phyloP scores from a whole-genome alignment of 1,140 invertebrate species.

The Anthonomus grandis region DNA sequence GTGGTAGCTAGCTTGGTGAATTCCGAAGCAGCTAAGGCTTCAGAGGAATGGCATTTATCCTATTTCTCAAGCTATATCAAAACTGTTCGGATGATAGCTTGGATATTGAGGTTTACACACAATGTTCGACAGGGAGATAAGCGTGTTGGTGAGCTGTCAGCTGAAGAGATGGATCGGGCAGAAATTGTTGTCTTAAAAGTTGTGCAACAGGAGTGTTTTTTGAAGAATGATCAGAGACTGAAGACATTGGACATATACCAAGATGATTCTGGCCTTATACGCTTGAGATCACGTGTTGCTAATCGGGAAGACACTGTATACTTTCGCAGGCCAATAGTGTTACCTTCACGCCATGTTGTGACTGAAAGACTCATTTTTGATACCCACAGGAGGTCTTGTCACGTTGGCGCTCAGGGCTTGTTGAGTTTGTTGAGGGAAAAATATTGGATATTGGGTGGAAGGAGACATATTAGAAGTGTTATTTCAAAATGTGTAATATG shows the following conservation, averaged over 20 bases:
- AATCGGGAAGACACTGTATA: slow-evolving; percentile 25
- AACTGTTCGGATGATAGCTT: slow-evolving; percentile 35
- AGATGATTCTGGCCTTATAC: slow-evolving; percentile 31
- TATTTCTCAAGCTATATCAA: slow-evolving; percentile 34
- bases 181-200: slow-evolving; percentile 23
- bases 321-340: slow-evolving; percentile 35
- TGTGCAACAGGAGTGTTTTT: slow-evolving; percentile 12
- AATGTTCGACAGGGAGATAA: too few relatives aligned
- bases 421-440: slow-evolving; percentile 28
- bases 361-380: slow-evolving; percentile 10
- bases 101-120: slow-evolving; percentile 38
- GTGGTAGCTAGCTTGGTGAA: neutral
- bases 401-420: slow-evolving; percentile 21
- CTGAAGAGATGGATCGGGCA: slow-evolving; percentile 24
- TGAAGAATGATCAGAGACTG: neutral
- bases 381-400: slow-evolving; percentile 1
- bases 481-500: slow-evolving; percentile 39
- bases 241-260: slow-evolving; percentile 12
- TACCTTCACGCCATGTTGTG: slow-evolving; percentile 30
- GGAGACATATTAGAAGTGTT: slow-evolving; percentile 32
- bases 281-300: slow-evolving; percentile 36
- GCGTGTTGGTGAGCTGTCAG: slow-evolving; percentile 29
- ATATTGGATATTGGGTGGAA: slow-evolving; percentile 38
- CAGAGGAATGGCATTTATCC: slow-evolving; percentile 7
- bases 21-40: too few relatives aligned